These are phyloP conservation scores for Trichogramma pretiosum DNA, from an alignment of 1,140 invertebrate species.

Conservation along the genomic window DNA sequence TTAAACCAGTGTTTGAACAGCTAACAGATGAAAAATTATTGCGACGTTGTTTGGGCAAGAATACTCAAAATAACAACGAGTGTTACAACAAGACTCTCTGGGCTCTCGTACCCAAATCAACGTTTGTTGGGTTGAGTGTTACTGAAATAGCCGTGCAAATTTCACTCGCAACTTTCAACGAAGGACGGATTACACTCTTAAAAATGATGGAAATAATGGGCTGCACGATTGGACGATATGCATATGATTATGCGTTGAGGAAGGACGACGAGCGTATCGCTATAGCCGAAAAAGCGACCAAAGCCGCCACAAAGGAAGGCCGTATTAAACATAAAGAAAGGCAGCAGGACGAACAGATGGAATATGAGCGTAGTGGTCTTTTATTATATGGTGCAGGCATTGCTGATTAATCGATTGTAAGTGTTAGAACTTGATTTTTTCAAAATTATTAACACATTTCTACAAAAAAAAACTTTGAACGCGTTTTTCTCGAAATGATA, in stretches of 20 bases:
- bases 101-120: slow-evolving; percentile 12
- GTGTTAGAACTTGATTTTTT: slow-evolving; percentile 2
- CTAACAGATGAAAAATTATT: slow-evolving; percentile 10
- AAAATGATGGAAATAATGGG: slow-evolving; percentile 15
- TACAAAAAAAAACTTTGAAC: slow-evolving; percentile 6
- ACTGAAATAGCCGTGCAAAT: slow-evolving; percentile 8
- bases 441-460: not conserved
- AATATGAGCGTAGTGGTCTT: not conserved
- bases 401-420: slow-evolving; percentile 1
- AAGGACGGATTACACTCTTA: slow-evolving; percentile 10
- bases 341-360: no score
- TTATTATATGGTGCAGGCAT: slow-evolving; percentile 11
- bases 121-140: no score
- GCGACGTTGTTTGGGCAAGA: slow-evolving; percentile 10
- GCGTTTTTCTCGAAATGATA: slow-evolving; percentile 8
- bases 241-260: not conserved
- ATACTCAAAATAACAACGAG: slow-evolving; percentile 12
- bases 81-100: slow-evolving; percentile 16
- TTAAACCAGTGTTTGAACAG: slow-evolving; percentile 18
- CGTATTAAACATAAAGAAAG: slow-evolving; percentile 1
- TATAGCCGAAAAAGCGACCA: slow-evolving; percentile 5
- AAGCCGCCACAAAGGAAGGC: slow-evolving; percentile 8
- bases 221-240: slow-evolving; percentile 2
- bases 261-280: slow-evolving; percentile 9
- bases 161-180: slow-evolving; percentile 11